Percentiles rank a stretch among this genome's conserved stretches.
Conservation (phyloP, 2,113 vertebrate genomes). For the Pampusana beccarii region DNA sequence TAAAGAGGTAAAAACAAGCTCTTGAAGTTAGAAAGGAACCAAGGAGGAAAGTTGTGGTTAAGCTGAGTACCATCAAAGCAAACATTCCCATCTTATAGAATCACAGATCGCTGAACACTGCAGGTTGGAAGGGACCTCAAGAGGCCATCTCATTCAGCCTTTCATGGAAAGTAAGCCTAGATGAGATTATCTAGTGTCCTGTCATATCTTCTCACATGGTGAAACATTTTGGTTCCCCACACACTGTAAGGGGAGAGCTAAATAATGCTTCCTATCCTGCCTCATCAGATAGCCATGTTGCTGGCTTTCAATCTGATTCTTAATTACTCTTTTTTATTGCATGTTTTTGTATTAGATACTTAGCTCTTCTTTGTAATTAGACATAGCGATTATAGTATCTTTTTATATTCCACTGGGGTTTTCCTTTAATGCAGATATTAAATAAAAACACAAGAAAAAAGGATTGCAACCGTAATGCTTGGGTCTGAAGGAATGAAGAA, state of each 20-base stretch:
- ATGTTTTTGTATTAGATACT: conserved; percentile 25
- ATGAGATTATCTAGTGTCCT: background rate
- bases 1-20: background rate
- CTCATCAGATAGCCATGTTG: background rate
- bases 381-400: background rate
- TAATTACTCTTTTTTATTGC: conserved; percentile 32
- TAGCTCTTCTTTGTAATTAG: conserved; percentile 51
- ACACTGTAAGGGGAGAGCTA: background rate
- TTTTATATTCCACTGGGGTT: conserved; percentile 41
- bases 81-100: background rate
- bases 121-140: background rate
- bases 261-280: background rate
- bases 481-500: background rate
- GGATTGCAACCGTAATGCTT: background rate
- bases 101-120: background rate
- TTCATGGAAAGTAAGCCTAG: background rate
- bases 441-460: background rate
- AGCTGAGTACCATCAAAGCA: background rate
- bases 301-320: background rate
- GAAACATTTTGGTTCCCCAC: background rate
- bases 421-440: conserved; percentile 36
- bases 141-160: background rate
- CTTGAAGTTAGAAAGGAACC: background rate
- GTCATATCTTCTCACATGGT: background rate
- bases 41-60: background rate